Conservation (phyloP, 2,888 invertebrate species). For the Hypomecis punctinalis region DNA sequence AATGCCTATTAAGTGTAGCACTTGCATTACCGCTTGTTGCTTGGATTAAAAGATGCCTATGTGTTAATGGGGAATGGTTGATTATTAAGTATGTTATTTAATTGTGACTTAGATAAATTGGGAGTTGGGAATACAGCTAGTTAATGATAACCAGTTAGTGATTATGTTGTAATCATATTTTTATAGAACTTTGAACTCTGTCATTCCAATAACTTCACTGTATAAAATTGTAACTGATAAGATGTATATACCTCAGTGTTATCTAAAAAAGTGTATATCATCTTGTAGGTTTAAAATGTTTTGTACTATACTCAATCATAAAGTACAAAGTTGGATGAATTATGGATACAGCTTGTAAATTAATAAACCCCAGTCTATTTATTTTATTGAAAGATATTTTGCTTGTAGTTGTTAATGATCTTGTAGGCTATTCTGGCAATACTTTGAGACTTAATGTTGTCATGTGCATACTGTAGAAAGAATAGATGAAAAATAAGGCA, state of each 20-base stretch:
- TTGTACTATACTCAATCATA: conserved; percentile 4
- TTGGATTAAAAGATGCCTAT: conserved; percentile 27
- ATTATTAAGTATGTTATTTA: conserved; percentile 17
- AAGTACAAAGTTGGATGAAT: conserved; percentile 2
- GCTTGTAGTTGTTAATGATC: neutral
- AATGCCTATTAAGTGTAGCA: conserved; percentile 27
- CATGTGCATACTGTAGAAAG: neutral
- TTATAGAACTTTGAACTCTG: conserved; percentile 7
- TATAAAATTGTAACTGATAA: neutral
- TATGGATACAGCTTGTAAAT: conserved; percentile 1
- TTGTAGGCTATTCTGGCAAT: neutral
- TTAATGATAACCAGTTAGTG: conserved; percentile 4
- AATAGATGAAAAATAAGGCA: conserved; percentile 7
- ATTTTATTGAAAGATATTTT: neutral
- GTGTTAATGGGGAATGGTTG: conserved; percentile 29
- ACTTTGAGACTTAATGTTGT: neutral
- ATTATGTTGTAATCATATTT: conserved; percentile 1
- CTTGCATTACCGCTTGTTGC: conserved; percentile 33
- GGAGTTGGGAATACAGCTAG: neutral
- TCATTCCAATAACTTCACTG: conserved; percentile 4
- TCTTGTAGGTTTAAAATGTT: neutral
- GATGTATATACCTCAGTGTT: neutral
- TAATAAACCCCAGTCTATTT: conserved; percentile 17
- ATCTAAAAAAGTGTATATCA: neutral
- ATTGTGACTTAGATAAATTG: conserved; percentile 2